phyloP scores from a whole-genome alignment of 2,797 vertebrate species.

The Sibirionetta formosa region DNA sequence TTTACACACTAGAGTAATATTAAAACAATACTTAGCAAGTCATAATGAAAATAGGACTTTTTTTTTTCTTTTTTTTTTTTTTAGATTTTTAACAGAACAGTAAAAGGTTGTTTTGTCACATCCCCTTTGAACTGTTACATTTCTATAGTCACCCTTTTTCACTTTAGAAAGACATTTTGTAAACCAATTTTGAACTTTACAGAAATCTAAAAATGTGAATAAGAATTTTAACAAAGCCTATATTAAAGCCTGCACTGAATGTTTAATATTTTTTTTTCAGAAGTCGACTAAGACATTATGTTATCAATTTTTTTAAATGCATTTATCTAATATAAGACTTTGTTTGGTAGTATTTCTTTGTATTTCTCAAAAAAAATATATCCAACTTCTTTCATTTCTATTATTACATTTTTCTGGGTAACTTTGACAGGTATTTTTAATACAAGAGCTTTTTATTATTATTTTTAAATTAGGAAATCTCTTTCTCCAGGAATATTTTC shows the following conservation, averaged over 20 bases:
- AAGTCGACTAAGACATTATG: neutral
- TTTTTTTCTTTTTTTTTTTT: neutral
- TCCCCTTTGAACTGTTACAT: neutral
- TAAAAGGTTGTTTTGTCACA: neutral
- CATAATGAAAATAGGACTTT: neutral
- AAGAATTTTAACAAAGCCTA: neutral
- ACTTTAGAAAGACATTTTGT: neutral
- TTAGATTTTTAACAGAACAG: neutral
- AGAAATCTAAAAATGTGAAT: neutral
- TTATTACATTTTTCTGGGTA: neutral
- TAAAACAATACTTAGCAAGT: neutral
- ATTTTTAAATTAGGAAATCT: neutral
- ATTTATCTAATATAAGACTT: neutral
- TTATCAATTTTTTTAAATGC: neutral
- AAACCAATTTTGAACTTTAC: neutral
- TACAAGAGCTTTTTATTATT: neutral
- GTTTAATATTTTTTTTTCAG: neutral
- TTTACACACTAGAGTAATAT: neutral
- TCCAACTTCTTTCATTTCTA: neutral
- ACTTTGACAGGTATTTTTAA: neutral
- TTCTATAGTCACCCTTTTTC: neutral
- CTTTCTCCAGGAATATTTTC: neutral
- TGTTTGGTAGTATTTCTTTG: neutral
- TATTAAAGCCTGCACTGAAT: neutral
- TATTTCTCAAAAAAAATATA: neutral